phyloP scores from a whole-genome alignment of 2,888 invertebrate genomes.

The Phrixothrix hirtus region DNA sequence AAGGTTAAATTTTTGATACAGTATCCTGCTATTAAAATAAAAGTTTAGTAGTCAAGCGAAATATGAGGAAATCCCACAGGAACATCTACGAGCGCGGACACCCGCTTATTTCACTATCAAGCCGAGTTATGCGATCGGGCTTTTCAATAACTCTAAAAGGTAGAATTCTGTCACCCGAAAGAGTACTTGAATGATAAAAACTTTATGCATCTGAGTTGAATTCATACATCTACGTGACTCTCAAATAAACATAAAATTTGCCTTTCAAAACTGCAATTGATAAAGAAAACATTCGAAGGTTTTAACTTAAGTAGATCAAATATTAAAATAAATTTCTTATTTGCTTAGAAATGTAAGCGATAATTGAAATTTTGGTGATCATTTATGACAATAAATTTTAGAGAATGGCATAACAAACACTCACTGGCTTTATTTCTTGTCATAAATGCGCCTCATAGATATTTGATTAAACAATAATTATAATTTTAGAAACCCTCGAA shows the following conservation, averaged over 20 bases:
- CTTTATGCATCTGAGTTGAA: conserved; percentile 26
- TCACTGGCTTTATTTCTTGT: too few species aligned
- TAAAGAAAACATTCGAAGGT: background rate
- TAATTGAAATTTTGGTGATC: too few species aligned
- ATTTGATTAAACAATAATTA: too few species aligned
- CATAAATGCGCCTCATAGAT: too few species aligned
- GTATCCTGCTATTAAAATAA: conserved; percentile 29
- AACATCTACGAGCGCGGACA: conserved; percentile 29
- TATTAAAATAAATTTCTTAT: too few species aligned
- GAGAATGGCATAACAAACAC: too few species aligned
- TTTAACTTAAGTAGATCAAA: too few species aligned
- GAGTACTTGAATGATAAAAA: conserved; percentile 37
- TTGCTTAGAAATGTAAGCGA: too few species aligned
- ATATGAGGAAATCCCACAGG: conserved; percentile 30
- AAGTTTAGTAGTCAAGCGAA: conserved; percentile 28
- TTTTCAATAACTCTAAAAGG: conserved; percentile 57
- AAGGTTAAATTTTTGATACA: too few species aligned
- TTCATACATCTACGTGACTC: conserved; percentile 11
- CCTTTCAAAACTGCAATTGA: conserved; percentile 3
- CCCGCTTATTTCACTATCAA: conserved; percentile 49
- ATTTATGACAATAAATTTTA: too few species aligned
- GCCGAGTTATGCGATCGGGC: conserved; percentile 53
- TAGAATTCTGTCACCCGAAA: conserved; percentile 45
- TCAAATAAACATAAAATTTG: conserved; percentile 17
- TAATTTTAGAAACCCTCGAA: too few species aligned